Evolutionary conservation across 2,113 vertebrate species (phyloP), one percentile per base, ranked within the genome.

Genomic region (Spea bombifrons): DNA sequence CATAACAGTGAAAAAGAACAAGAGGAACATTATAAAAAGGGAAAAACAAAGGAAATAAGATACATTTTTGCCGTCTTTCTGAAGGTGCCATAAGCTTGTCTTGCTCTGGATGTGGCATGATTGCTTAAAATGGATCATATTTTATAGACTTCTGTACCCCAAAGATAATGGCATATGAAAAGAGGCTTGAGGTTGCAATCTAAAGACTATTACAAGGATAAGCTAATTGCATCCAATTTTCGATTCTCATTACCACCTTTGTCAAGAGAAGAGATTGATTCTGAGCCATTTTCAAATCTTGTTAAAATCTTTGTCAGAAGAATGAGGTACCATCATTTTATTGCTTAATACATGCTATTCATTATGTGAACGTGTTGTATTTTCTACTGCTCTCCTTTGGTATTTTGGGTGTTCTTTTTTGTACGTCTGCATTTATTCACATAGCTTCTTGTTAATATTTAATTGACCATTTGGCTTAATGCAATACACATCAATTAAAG

Each of bases 201-300:
- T 82, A 68, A 76, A 84, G 71, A 75, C 15, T 44, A 6, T 9
- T 73, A 15, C 75, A 76, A 82, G 3, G 66, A 71, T 73, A 10
- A 1, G 82, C 85, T 68, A 76, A 5, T 3, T 17, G 10, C 73
- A 10, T 66, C 43, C 0, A 50, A 48, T 6, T 83, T 84, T 47
- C 78, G 10, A 44, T 81, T 85, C 7, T 6, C 4, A 43, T 81
- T 75, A 43, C 4, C 3, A 50, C 71, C 70, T 73, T 73, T 79
- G 77, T 79, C 77, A 79, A 59, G 77, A 79, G 49, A 73, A 79
- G 50, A 78, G 77, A 79, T 79, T 79, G 70, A 79, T 79, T 79
- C 71, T 73, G 50, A 79, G 70, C 63, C 77, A 73, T 79, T 79
- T 79, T 79, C 70, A 73, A 17, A 73, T 79, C 77, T 73, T 73